Evolutionary conservation across 1,140 invertebrate species (phyloP), one percentile per base, ranked within the genome.

Genomic region (Nasonia longicornis): DNA sequence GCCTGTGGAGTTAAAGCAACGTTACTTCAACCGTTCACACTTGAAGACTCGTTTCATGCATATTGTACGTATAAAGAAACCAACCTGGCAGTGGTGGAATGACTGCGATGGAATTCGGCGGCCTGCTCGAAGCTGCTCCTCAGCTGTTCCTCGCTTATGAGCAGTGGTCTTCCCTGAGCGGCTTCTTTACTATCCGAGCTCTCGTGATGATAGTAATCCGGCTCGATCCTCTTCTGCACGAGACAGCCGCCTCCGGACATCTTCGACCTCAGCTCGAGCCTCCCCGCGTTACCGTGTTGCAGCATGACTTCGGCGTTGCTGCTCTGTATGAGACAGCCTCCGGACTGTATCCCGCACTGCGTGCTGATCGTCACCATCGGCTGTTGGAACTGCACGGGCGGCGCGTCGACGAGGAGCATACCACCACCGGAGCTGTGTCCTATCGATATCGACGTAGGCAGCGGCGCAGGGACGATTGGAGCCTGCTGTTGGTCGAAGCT

Each of bases 181-280:
- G 8, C 22, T 11, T 67, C 69, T 29, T 31, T n/a, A n/a, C 29
- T 31, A 29, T 42, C 52, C 11, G 45, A 29, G 31, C 22, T 38
- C 52, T 31, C 48, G 72, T 74, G 16, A 86, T 85, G 3, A 67
- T 82, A 0, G 87, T 82, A 2, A 85, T 22, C n/a, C 12, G 66
- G 14, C 12, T 81, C 80, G 7, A 63, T 20, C 67, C 69, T 78
- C 20, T 87, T 88, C 29, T 88, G 85, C 0, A 88, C 83, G 2
- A 88, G 69, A 38, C 83, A 85, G 8, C 87, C 83, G 26, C 80
- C 80, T 10, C 86, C 86, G 0, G 85, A 85, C 1, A 90, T 78
- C 31, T 86, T 87, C 1, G 87, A 86, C 67, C 85, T 86, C 71
- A 89, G 86, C 72, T 89, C 87, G 35, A 89, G 84, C 3, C 82